Conservation (phyloP, 1,140 invertebrate genomes). For the Panulirus ornatus region DNA sequence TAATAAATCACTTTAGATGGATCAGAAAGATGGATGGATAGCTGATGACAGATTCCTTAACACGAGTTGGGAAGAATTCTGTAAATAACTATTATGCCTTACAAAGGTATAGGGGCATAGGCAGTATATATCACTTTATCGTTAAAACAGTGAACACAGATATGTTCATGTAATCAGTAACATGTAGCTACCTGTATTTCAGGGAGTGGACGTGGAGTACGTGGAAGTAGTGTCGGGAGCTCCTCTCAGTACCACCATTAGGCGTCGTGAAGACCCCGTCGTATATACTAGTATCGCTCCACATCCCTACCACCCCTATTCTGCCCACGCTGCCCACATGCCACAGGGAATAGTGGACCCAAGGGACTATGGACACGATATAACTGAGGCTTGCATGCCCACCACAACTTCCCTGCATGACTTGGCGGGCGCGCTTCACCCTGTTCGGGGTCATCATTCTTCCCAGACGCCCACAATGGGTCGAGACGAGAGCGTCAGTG, state of each 20-base stretch:
- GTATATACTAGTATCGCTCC: constrained; percentile 46
- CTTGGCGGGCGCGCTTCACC: constrained; percentile 45
- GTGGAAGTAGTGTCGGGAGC: constrained; percentile 40
- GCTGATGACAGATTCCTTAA: too few relatives aligned
- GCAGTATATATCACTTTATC: too few relatives aligned
- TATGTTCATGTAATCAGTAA: not conserved
- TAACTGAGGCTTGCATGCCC: constrained; percentile 20
- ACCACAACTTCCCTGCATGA: constrained; percentile 56
- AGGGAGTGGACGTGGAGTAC: constrained; percentile 56
- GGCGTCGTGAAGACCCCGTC: constrained; percentile 24
- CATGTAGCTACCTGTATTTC: not conserved
- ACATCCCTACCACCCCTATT: constrained; percentile 36
- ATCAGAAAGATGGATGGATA: too few relatives aligned
- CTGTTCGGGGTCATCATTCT: constrained; percentile 39
- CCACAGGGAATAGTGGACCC: constrained; percentile 1
- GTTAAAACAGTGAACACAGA: too few relatives aligned
- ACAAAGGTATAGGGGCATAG: not conserved
- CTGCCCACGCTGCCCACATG: constrained; percentile 26
- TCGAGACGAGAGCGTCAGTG: constrained; percentile 38
- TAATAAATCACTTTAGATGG: too few relatives aligned
- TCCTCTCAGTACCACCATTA: not conserved
- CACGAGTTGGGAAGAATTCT: too few relatives aligned
- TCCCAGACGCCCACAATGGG: not conserved
- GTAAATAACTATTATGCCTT: too few relatives aligned
- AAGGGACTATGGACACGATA: not conserved